Evolutionary conservation across 2,797 vertebrate genomes (phyloP).

Genomic region (Tapirus indicus): DNA sequence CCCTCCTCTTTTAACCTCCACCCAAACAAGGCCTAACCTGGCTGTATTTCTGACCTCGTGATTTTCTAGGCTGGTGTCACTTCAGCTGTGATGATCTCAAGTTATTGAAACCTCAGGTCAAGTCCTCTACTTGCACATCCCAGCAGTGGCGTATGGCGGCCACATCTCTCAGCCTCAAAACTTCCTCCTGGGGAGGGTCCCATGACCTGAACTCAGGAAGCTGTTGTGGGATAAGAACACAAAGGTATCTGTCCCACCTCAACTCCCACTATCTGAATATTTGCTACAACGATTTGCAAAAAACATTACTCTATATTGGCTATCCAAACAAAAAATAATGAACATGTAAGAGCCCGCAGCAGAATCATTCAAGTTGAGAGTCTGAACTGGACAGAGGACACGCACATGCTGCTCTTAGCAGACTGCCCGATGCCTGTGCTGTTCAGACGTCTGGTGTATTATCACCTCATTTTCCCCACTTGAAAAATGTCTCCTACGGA

Average conservation of each 20-base stretch:
- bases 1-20: neutral
- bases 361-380: neutral
- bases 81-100: neutral
- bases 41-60: neutral
- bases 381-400: neutral
- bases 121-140: neutral
- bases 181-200: neutral
- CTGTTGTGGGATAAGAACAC: neutral
- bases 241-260: neutral
- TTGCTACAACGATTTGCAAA: neutral
- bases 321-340: neutral
- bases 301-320: neutral
- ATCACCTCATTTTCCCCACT: too few relatives aligned
- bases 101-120: neutral
- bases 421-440: rapidly evolving
- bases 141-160: rapidly evolving
- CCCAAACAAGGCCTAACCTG: neutral
- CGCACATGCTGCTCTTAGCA: rapidly evolving
- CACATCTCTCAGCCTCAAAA: neutral
- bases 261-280: neutral
- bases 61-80: neutral
- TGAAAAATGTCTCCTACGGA: neutral
- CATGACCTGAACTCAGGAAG: neutral
- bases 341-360: neutral
- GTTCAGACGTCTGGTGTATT: rapidly evolving